Conservation (phyloP, 2,797 vertebrate species). For the Tapirus indicus region DNA sequence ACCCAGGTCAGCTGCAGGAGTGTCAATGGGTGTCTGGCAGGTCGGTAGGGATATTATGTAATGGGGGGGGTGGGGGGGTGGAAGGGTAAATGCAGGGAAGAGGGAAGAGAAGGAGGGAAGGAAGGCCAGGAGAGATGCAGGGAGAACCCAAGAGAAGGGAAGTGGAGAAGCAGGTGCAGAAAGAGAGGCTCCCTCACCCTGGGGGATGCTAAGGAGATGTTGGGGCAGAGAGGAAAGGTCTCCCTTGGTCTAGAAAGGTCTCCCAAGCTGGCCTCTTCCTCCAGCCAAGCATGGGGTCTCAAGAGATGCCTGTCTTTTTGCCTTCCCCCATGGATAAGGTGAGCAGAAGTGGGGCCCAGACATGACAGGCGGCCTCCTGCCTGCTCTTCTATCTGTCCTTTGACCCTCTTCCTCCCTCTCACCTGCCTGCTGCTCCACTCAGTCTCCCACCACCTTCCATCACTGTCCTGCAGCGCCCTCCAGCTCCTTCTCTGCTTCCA, state of each 20-base stretch:
- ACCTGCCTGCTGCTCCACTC: not conserved
- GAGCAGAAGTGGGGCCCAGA: not conserved
- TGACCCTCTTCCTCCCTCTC: not conserved
- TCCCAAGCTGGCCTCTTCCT: not conserved
- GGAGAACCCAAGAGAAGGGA: not conserved
- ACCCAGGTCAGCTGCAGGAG: not conserved
- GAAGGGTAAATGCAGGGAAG: not conserved
- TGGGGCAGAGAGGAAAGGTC: not conserved
- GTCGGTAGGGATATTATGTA: constrained; percentile 38
- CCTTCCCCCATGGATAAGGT: not conserved
- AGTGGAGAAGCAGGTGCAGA: not conserved
- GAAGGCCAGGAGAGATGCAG: not conserved
- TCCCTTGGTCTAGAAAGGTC: not conserved
- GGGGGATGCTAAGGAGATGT: not conserved
- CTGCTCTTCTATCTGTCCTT: not conserved
- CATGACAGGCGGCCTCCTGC: not conserved
- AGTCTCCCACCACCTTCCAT: not conserved
- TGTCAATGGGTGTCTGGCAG: not conserved
- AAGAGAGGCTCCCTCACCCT: not conserved
- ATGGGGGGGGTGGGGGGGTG: not conserved
- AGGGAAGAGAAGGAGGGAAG: not conserved
- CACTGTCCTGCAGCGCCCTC: not conserved
- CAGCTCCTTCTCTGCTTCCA: not conserved
- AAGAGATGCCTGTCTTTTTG: not conserved
- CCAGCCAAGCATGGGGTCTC: not conserved